A percentile compares a stretch with the other conserved stretches of the same genome.
Conservation (phyloP, 2,797 vertebrate genomes). For the Myoxocephalus aenaeus region DNA sequence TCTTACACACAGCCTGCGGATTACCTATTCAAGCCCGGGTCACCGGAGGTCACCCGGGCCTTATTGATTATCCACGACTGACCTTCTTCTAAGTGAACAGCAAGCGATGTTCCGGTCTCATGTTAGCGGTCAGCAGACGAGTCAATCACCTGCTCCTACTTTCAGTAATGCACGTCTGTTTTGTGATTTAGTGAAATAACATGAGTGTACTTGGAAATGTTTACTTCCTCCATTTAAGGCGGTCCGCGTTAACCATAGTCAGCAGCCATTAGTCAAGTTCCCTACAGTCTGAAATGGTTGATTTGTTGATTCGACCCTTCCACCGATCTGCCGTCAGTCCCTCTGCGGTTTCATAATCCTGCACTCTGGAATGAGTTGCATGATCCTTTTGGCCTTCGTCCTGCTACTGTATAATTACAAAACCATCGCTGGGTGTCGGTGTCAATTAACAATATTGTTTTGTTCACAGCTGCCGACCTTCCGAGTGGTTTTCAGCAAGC, state of each 20-base stretch:
- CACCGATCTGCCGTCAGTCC: conserved; percentile 36
- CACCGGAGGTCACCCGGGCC: background rate
- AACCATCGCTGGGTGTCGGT: conserved; percentile 30
- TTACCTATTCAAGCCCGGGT: background rate
- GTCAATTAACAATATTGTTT: background rate
- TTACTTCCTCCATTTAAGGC: conserved; percentile 33
- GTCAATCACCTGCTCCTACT: conserved; percentile 19
- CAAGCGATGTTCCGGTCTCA: background rate
- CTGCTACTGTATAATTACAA: conserved; percentile 4
- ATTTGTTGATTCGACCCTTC: conserved; percentile 33
- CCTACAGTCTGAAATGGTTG: background rate
- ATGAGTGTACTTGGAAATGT: conserved; percentile 3
- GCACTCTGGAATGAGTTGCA: conserved; percentile 10
- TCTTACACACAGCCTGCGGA: background rate
- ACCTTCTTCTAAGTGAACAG: background rate
- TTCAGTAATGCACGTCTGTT: conserved; percentile 13
- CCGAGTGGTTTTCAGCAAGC: conserved; percentile 18
- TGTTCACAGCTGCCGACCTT: conserved; percentile 6
- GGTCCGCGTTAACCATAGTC: conserved; percentile 44
- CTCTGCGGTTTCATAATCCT: conserved; percentile 21
- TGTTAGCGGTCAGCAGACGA: conserved; percentile 37
- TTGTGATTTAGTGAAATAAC: conserved; percentile 22
- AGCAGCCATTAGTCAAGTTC: conserved; percentile 37
- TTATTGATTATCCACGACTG: background rate
- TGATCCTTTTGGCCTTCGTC: conserved; percentile 21